Evolutionary conservation across 1,140 invertebrate genomes (phyloP).

Genomic region (Pectinophora gossypiella): DNA sequence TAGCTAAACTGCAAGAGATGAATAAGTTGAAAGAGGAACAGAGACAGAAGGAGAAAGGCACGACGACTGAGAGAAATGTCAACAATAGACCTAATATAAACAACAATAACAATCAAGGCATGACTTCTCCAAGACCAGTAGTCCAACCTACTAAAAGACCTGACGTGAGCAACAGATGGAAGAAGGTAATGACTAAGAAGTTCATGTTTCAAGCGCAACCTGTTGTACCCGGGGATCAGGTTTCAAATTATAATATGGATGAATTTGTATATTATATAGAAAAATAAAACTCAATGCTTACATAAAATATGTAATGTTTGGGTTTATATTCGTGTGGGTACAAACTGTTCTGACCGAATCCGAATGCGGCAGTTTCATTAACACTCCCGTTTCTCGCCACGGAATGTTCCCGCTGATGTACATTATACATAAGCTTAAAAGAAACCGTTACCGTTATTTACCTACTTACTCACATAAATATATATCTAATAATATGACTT

Average conservation of each 20-base stretch:
- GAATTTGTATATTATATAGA: conserved; percentile 27
- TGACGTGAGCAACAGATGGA: background rate
- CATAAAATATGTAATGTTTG: no score
- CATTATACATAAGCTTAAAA: no score
- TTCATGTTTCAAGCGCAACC: conserved; percentile 31
- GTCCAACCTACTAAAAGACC: background rate
- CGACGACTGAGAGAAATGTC: no score
- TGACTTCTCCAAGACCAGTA: background rate
- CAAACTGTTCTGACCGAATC: no score
- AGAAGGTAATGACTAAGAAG: conserved; percentile 17
- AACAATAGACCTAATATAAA: conserved; percentile 7
- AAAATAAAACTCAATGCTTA: background rate
- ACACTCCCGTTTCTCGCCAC: no score
- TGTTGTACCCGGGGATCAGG: conserved; percentile 22
- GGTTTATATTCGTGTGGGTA: no score
- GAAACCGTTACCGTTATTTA: no score
- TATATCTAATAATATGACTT: no score
- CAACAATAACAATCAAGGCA: background rate
- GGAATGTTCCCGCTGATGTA: no score
- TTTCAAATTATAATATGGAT: background rate
- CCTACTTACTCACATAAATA: no score
- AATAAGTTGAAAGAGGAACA: conserved; percentile 7
- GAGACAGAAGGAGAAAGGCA: background rate
- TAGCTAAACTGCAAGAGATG: background rate
- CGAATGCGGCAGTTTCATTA: no score